Conservation (phyloP, 2,113 vertebrate genomes). For the Girardinichthys multiradiatus region DNA sequence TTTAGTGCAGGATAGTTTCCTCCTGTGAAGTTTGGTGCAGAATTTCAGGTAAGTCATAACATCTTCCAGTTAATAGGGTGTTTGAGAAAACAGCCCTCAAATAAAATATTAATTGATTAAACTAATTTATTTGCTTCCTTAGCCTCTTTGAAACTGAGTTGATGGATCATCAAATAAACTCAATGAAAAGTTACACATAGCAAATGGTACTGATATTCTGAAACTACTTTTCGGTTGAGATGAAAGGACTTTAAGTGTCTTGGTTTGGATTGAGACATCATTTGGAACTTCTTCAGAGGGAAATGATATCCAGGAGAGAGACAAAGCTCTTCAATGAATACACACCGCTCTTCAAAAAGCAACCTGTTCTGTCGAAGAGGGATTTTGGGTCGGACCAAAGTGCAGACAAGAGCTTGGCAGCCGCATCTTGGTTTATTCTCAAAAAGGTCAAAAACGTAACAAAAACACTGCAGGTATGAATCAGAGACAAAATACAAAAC, state of each 20-base stretch:
- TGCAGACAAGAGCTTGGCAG: no score
- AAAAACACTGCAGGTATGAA: no score
- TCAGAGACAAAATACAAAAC: no score
- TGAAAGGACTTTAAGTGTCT: constrained; percentile 16
- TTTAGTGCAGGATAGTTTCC: no score
- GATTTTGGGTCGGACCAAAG: no score
- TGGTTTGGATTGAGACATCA: constrained; percentile 35
- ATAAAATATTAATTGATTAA: no score
- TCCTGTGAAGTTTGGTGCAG: neutral
- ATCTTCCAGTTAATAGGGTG: neutral
- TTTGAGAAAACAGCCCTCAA: no score
- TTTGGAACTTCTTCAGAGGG: constrained; percentile 20
- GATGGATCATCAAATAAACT: neutral
- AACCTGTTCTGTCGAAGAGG: no score
- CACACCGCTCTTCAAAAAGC: constrained; percentile 48
- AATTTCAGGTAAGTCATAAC: neutral
- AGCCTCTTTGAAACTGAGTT: neutral
- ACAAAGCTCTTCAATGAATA: constrained; percentile 55
- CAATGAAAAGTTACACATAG: neutral
- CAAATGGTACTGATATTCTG: neutral
- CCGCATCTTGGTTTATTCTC: no score
- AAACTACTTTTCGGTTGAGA: neutral
- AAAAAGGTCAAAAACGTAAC: no score
- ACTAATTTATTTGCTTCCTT: neutral
- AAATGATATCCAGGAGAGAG: constrained; percentile 44